A percentile compares a stretch with the other conserved stretches of the same genome.
phyloP scores from a whole-genome alignment of 2,113 vertebrate species.

The Tinamus guttatus region DNA sequence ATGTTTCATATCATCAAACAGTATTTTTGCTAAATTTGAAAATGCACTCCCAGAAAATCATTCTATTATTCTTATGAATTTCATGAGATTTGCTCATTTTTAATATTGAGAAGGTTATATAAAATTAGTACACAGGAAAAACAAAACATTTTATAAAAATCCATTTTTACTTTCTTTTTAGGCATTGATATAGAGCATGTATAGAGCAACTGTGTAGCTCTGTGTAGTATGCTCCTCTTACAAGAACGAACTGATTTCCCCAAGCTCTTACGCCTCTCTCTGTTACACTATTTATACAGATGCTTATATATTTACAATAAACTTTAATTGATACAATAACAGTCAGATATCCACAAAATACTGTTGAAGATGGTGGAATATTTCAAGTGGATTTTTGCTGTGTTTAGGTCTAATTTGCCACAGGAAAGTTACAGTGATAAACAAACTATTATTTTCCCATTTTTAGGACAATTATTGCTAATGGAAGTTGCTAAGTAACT shows the following conservation, averaged over 20 bases:
- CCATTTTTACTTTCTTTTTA: background rate
- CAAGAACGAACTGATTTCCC: background rate
- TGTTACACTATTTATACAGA: background rate
- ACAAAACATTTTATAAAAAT: background rate
- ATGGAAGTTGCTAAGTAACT: background rate
- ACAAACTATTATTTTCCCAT: background rate
- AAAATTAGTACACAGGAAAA: background rate
- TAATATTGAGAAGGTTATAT: background rate
- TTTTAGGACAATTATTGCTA: background rate
- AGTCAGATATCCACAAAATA: background rate
- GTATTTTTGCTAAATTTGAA: background rate
- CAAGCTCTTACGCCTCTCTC: background rate
- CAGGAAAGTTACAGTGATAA: background rate
- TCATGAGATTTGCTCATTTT: background rate
- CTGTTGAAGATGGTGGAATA: background rate
- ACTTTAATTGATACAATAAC: background rate
- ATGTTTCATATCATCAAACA: accelerated
- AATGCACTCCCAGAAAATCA: background rate
- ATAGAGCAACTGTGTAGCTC: background rate
- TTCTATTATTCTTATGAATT: background rate
- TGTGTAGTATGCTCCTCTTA: background rate
- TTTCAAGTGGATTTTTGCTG: background rate
- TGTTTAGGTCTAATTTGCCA: background rate
- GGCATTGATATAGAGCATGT: background rate
- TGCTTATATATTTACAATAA: background rate